Percentiles rank a stretch among this genome's conserved stretches.
Conservation (phyloP, 2,888 invertebrate genomes). For the Ochropleura plecta region DNA sequence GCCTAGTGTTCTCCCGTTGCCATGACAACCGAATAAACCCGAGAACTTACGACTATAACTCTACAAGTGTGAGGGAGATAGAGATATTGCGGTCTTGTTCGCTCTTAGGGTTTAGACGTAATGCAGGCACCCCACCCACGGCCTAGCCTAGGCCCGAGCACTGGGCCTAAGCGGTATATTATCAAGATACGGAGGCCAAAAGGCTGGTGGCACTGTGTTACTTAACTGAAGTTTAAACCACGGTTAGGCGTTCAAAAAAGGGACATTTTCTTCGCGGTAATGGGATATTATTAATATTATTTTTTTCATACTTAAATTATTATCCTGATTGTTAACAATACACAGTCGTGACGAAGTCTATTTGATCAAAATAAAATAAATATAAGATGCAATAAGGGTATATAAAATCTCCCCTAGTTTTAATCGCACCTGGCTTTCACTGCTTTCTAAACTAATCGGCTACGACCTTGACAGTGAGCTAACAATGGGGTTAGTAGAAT, state of each 20-base stretch:
- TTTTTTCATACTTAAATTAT: background rate
- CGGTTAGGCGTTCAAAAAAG: background rate
- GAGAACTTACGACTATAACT: slow-evolving; percentile 14
- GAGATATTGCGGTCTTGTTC: slow-evolving; percentile 23
- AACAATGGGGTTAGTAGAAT: slow-evolving; percentile 7
- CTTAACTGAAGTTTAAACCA: slow-evolving; percentile 29
- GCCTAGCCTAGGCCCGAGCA: slow-evolving; percentile 59
- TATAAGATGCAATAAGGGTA: background rate
- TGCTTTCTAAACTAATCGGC: slow-evolving; percentile 10
- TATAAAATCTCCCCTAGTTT: slow-evolving; percentile 21
- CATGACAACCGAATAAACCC: slow-evolving; percentile 69
- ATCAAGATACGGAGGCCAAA: slow-evolving; percentile 44
- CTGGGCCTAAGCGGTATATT: slow-evolving; percentile 45
- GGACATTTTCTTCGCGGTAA: background rate
- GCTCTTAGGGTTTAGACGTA: slow-evolving; percentile 36
- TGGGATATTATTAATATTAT: background rate
- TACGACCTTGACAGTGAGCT: slow-evolving; percentile 26
- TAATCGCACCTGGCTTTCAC: slow-evolving; percentile 39
- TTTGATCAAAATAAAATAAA: slow-evolving; percentile 7
- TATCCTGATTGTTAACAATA: background rate
- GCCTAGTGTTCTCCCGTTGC: slow-evolving; percentile 60
- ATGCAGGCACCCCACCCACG: slow-evolving; percentile 61
- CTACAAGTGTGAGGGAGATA: slow-evolving; percentile 40
- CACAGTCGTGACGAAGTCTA: background rate
- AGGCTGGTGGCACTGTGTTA: slow-evolving; percentile 31